phyloP scores from a whole-genome alignment of 2,797 vertebrate species.

The Lacerta viridis region DNA sequence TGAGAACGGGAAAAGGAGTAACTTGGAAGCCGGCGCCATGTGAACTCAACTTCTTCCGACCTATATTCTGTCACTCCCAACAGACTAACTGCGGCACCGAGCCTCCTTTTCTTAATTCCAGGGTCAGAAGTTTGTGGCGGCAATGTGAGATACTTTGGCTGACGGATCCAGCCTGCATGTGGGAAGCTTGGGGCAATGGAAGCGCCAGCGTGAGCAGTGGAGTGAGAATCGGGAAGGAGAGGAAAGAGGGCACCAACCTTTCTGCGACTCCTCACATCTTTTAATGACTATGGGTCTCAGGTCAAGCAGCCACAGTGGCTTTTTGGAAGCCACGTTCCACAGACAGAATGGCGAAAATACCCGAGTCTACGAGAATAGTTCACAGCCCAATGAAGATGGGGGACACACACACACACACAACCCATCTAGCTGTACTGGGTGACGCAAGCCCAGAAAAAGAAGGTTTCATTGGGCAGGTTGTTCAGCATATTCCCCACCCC shows the following conservation, averaged over 20 bases:
- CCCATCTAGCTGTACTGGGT: neutral
- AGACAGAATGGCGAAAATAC: neutral
- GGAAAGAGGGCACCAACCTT: neutral
- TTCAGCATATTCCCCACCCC: neutral
- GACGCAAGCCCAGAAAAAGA: neutral
- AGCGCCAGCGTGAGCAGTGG: neutral
- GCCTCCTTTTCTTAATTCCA: constrained; percentile 1
- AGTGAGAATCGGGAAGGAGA: neutral
- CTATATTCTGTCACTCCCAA: neutral
- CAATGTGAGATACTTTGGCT: neutral
- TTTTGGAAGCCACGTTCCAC: too few relatives aligned
- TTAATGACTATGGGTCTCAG: neutral
- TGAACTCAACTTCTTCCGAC: neutral
- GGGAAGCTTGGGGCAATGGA: neutral
- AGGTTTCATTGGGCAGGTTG: neutral
- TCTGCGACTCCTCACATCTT: neutral
- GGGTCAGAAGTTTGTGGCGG: neutral
- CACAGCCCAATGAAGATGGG: neutral
- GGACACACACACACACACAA: too few relatives aligned
- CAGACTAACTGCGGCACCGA: neutral
- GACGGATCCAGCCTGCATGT: neutral
- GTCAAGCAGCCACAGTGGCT: neutral
- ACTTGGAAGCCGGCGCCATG: neutral
- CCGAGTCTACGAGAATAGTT: neutral
- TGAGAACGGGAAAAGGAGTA: neutral